Evolutionary conservation across 2,888 invertebrate genomes (phyloP), one percentile per base, ranked within the genome.

Genomic region (Drosophila anceps): DNA sequence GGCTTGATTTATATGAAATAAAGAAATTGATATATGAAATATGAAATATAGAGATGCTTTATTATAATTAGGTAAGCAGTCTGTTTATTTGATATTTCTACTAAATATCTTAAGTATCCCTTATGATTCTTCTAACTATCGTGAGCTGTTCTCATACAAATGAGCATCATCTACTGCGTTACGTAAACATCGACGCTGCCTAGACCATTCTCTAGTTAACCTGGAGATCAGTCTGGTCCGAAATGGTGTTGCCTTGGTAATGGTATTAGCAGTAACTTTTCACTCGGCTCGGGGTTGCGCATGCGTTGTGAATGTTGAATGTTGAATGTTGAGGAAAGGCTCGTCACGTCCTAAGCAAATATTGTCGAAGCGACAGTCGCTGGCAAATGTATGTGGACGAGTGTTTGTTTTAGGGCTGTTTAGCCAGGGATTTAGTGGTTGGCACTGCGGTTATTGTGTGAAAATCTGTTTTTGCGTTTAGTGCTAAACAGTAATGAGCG

Each of bases 201-300:
- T 31, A 8, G 27, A 31, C 8, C 31, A 24, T n/a, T 27, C 50
- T 50, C 18, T 51, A 41, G 37, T 20, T 50, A 20, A 12, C 33
- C 54, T n/a, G 15, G 12, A 33, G 20, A 43, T 44, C 57, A 33
- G 31, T 13, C 61, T 61, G 60, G 41, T 44, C 51, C 29, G 41
- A 41, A 41, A 41, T 41, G 2, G 61, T 78, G 57, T 46, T 62
- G 51, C 13, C 33, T 18, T 62, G 65, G 55, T 82, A 87, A 89
- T 90, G 82, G 80, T 73, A 79, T 87, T 83, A 83, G 79, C 90
- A 87, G 80, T 88, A 85, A 88, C 86, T 86, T 83, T 82, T 82
- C 85, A 81, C 82, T 79, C 31, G 31, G 31, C 31, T 59, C 29
- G 39, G 69, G 69, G 77, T 77, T 78, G 88, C 85, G 87, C 90